Conservation (phyloP, 2,113 vertebrate genomes). For the Hipposideros armiger region DNA sequence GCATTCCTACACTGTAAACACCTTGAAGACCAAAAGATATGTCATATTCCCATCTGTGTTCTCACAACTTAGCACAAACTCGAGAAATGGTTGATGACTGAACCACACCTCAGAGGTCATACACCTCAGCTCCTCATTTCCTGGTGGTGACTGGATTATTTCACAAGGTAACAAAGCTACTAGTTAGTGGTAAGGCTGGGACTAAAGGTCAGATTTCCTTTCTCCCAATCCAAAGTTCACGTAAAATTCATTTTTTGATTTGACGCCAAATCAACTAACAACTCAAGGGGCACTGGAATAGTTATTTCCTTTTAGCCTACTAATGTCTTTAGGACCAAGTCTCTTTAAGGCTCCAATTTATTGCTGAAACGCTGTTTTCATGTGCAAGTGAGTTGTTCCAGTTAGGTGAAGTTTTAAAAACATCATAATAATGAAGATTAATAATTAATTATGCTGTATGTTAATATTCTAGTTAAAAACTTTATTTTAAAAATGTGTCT, state of each 20-base stretch:
- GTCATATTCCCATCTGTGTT: background rate
- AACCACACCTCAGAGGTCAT: background rate
- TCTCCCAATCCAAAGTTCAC: background rate
- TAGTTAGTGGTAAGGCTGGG: background rate
- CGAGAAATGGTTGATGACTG: background rate
- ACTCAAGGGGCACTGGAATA: background rate
- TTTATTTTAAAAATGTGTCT: background rate
- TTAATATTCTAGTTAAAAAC: background rate
- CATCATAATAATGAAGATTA: background rate
- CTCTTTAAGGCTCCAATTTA: background rate
- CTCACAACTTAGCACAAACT: background rate
- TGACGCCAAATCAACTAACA: background rate
- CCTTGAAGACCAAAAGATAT: background rate
- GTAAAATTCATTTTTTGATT: background rate
- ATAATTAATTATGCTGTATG: background rate
- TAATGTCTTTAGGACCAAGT: background rate
- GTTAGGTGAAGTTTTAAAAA: background rate
- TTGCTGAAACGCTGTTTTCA: background rate
- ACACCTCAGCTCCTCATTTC: background rate
- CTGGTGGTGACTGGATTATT: background rate
- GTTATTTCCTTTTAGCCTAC: background rate
- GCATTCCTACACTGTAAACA: background rate
- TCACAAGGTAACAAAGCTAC: background rate
- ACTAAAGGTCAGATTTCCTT: background rate
- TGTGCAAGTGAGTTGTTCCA: background rate